Conservation (phyloP, 2,113 vertebrate genomes). For the Myxocyprinus asiaticus region DNA sequence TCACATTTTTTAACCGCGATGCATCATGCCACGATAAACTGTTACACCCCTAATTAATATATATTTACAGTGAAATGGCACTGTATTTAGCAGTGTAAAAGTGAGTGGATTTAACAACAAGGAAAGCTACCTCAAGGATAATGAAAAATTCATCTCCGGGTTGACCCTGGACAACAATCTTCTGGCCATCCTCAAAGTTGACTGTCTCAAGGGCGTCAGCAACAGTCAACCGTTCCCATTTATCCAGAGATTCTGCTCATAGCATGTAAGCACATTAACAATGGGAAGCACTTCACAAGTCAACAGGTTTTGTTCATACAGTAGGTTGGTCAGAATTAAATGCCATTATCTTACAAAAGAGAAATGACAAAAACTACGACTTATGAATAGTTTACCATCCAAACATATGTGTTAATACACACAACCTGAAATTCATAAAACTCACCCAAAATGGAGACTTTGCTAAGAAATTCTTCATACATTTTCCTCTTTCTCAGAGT, state of each 20-base stretch:
- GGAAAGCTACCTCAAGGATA: conserved; percentile 86
- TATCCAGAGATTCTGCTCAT: conserved; percentile 92
- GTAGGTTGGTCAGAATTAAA: too few species aligned
- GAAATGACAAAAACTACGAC: too few species aligned
- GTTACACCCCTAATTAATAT: too few species aligned
- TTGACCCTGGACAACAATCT: conserved; percentile 98
- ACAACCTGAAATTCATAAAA: conserved; percentile 3
- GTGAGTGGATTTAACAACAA: neutral
- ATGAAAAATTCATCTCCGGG: conserved; percentile 99
- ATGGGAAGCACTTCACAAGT: neutral
- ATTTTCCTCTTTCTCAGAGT: conserved; percentile 99
- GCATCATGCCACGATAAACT: too few species aligned
- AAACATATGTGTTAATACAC: neutral
- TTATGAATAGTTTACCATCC: too few species aligned
- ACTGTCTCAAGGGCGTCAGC: conserved; percentile 95
- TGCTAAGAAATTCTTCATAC: conserved; percentile 99
- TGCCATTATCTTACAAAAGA: too few species aligned
- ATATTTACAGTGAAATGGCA: neutral
- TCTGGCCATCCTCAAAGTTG: conserved; percentile 98
- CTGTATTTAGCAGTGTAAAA: neutral
- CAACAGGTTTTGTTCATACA: too few species aligned
- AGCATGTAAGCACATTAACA: neutral
- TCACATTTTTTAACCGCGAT: too few species aligned
- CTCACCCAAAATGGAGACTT: conserved; percentile 98
- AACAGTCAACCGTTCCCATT: conserved; percentile 97